Conservation (phyloP, 2,888 invertebrate species). For the Volucella zonaria region DNA sequence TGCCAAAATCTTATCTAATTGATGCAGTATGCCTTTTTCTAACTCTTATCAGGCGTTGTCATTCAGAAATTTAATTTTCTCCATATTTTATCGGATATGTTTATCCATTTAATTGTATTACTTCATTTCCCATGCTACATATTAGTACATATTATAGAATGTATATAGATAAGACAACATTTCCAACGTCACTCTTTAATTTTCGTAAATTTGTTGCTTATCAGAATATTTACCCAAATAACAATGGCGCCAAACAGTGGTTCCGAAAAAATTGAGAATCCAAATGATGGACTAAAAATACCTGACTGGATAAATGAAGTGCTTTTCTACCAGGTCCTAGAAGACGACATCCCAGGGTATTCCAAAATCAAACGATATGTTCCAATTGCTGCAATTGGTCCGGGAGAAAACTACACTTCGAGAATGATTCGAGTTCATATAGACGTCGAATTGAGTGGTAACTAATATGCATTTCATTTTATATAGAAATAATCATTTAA, state of each 20-base stretch:
- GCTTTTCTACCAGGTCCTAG: neutral
- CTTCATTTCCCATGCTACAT: too few relatives aligned
- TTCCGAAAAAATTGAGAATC: neutral
- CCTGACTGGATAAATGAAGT: slow-evolving; percentile 22
- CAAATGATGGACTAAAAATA: slow-evolving; percentile 5
- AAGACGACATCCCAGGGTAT: slow-evolving; percentile 8
- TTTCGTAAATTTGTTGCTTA: too few relatives aligned
- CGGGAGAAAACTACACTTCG: slow-evolving; percentile 80
- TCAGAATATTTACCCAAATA: too few relatives aligned
- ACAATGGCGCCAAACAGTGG: neutral
- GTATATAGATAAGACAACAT: too few relatives aligned
- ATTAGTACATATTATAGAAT: too few relatives aligned
- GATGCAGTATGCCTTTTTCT: too few relatives aligned
- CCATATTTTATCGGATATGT: too few relatives aligned
- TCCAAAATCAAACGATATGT: neutral
- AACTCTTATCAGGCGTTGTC: too few relatives aligned
- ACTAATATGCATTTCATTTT: slow-evolving; percentile 9
- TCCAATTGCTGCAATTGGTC: slow-evolving; percentile 76
- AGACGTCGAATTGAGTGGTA: slow-evolving; percentile 77
- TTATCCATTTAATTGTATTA: too few relatives aligned
- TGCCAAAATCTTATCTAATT: too few relatives aligned
- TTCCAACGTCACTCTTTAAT: too few relatives aligned
- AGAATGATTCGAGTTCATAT: slow-evolving; percentile 78
- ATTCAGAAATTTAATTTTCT: too few relatives aligned
- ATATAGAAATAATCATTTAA: neutral